Evolutionary conservation across 2,797 vertebrate species (phyloP).

Genomic region (Notoglanidium macrostoma): DNA sequence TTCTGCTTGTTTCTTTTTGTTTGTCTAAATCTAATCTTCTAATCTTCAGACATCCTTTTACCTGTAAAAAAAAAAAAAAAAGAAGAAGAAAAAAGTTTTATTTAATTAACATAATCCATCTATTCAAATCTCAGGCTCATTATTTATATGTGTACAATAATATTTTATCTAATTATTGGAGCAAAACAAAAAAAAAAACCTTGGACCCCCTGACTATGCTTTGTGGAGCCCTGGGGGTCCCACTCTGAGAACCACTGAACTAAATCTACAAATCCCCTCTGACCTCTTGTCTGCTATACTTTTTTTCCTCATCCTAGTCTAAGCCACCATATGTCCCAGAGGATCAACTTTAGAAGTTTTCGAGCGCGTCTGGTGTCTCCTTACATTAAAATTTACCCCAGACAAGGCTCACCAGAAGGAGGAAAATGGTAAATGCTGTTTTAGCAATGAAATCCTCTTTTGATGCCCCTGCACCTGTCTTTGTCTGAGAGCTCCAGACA

Average conservation of each 20-base stretch:
- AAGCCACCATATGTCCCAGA: constrained; percentile 77
- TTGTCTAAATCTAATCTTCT: background rate
- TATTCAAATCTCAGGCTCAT: constrained; percentile 13
- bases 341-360: constrained; percentile 81
- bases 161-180: background rate
- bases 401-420: constrained; percentile 76
- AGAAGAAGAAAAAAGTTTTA: background rate
- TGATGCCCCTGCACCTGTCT: constrained; percentile 95
- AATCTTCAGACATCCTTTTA: background rate
- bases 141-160: constrained; percentile 7
- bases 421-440: constrained; percentile 83
- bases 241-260: constrained; percentile 13
- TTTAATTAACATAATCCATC: constrained; percentile 21
- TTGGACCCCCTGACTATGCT: background rate
- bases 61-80: background rate
- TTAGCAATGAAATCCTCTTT: constrained; percentile 97
- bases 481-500: constrained; percentile 86
- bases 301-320: constrained; percentile 50
- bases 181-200: background rate
- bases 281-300: constrained; percentile 39
- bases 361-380: constrained; percentile 74
- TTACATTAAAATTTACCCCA: constrained; percentile 80
- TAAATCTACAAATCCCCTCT: constrained; percentile 67
- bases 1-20: background rate
- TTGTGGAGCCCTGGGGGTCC: constrained; percentile 4